Base-by-base conservation (phyloP, 2,797 vertebrate genomes). In the Miichthys miiuy region DNA sequence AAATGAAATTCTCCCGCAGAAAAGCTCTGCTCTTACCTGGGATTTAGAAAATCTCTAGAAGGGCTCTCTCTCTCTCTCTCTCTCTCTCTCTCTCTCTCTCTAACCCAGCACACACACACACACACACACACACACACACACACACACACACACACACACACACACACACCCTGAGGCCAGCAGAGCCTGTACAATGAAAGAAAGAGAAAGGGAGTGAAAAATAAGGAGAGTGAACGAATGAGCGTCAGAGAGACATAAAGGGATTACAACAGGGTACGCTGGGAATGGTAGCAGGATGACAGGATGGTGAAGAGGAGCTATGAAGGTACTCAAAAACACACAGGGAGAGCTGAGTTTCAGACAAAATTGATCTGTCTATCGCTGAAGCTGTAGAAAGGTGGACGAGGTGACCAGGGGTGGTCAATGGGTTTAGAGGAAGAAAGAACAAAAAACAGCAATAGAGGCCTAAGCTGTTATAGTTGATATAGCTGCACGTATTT, bases 1-100 rank as follows among this genome's bases (percentile, higher is more conserved):
- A 94, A 94, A 94, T 94, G 93, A 94, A 94, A 94, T 94, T 92
- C 91, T 92, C 89, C 88, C n/a, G 73, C 90, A 87, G 90, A 92
- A 92, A 92, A 92, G 87, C 93, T 92, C 88, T 87, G 83, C 91
- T 91, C 92, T 93, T 94, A 94, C 91, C 90, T 93, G 84, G 92
- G 93, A 93, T 94, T 94, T 92, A 92, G 89, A 87, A 91, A 93
- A 93, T 88, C 91, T 93, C 90, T 89, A n/a, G 79, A 75, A 70
- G 79, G 67, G 60, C 61, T 83, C 68, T 79, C 77, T 80, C 76
- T 80, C 54, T 68, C 46, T 54, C 57, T 50, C 34, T 57, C 25
- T 48, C 46, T 30, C 61, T 30, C 52, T 48, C 25, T 25, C 25
- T 3, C 30, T 7, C 62, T 11, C 60, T 2, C 16, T 1, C 44